A percentile compares a stretch with the other conserved stretches of the same genome.
Evolutionary conservation across 2,888 invertebrate genomes (phyloP).

Genomic region (Chaetoderma sp.): DNA sequence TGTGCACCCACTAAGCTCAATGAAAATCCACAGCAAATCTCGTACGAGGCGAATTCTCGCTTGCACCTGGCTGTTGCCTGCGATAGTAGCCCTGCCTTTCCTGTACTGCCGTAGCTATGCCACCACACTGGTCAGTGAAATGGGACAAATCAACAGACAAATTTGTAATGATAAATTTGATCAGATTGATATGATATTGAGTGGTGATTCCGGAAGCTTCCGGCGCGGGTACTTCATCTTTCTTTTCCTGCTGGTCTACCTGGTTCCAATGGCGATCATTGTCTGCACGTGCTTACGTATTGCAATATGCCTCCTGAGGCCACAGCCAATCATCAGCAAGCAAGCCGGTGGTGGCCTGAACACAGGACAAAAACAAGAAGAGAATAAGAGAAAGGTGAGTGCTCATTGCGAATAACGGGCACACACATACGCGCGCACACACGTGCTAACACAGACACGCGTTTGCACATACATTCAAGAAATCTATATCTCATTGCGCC

Average conservation of each 20-base stretch:
- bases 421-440: no score
- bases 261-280: conserved; percentile 64
- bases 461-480: no score
- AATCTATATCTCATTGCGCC: no score
- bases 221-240: conserved; percentile 61
- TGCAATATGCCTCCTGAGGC: conserved; percentile 36
- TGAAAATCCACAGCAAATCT: conserved; percentile 63
- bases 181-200: conserved; percentile 42
- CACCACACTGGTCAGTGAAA: conserved; percentile 51
- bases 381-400: conserved; percentile 42
- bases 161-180: conserved; percentile 62
- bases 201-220: conserved; percentile 25
- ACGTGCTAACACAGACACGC: no score
- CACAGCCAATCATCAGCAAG: conserved; percentile 13
- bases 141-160: conserved; percentile 59
- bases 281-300: conserved; percentile 39
- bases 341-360: not conserved
- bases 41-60: conserved; percentile 67
- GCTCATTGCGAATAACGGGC: no score
- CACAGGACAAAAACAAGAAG: conserved; percentile 30
- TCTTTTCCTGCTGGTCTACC: conserved; percentile 65
- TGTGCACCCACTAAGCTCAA: conserved; percentile 69
- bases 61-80: conserved; percentile 68
- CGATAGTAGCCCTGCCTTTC: conserved; percentile 56
- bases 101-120: conserved; percentile 34